phyloP scores from a whole-genome alignment of 2,113 vertebrate genomes.

The Coregonus clupeaformis region DNA sequence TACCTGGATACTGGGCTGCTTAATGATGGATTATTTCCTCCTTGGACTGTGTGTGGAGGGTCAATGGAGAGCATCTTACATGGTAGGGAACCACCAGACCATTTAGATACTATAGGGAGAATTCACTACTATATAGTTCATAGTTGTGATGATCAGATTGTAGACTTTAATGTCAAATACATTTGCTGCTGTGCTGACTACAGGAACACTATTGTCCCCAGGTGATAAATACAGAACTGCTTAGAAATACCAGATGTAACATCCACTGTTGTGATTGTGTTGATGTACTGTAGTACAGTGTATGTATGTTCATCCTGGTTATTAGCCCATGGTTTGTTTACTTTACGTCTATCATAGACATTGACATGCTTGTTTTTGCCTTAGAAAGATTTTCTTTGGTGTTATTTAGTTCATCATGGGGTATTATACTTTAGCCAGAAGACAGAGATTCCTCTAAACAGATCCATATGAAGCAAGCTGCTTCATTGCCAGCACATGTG shows the following conservation, averaged over 20 bases:
- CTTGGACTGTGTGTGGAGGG: slow-evolving; percentile 38
- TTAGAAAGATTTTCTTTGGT: background rate
- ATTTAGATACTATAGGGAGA: background rate
- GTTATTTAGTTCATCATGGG: background rate
- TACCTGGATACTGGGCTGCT: slow-evolving; percentile 35
- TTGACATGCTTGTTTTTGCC: background rate
- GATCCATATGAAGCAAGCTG: slow-evolving; percentile 19
- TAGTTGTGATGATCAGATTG: background rate
- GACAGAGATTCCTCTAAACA: slow-evolving; percentile 18
- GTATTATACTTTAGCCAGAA: background rate
- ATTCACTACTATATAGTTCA: background rate
- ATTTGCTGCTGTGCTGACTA: background rate
- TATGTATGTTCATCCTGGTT: background rate
- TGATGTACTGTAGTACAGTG: background rate
- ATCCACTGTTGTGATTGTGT: background rate
- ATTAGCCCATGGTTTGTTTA: background rate
- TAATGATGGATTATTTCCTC: slow-evolving; percentile 41
- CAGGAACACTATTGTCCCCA: too few species aligned
- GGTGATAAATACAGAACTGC: too few species aligned
- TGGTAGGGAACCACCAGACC: slow-evolving; percentile 33
- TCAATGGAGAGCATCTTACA: slow-evolving; percentile 23
- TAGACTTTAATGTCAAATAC: background rate
- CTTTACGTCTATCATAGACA: background rate
- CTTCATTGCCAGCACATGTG: slow-evolving; percentile 17
- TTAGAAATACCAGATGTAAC: too few species aligned